A percentile compares a stretch with the other conserved stretches of the same genome.
phyloP scores from a whole-genome alignment of 2,888 invertebrate genomes.

The Caenorhabditis sp. region DNA sequence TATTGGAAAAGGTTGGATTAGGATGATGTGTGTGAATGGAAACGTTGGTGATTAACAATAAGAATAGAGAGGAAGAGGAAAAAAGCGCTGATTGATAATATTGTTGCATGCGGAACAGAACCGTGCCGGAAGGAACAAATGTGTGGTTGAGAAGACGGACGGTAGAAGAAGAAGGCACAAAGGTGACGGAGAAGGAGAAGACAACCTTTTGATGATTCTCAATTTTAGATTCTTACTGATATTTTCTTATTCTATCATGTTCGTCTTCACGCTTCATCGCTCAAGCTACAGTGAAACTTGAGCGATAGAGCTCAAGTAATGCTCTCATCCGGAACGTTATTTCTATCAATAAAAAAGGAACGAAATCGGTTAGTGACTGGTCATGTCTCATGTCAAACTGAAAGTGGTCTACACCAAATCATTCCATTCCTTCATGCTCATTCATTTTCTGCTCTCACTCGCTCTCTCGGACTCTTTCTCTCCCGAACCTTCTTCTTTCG shows the following conservation, averaged over 20 bases:
- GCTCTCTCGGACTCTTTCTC: background rate
- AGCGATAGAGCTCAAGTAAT: too few species aligned
- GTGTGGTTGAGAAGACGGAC: too few species aligned
- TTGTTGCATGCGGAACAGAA: constrained; percentile 6
- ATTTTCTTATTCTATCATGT: too few species aligned
- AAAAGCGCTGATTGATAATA: background rate
- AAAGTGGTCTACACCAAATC: background rate
- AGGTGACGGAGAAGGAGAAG: background rate
- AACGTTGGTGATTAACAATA: background rate
- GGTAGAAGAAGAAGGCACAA: constrained; percentile 9
- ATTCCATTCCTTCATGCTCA: background rate
- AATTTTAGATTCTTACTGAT: too few species aligned
- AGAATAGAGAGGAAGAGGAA: background rate
- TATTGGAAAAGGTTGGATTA: background rate
- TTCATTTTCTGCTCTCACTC: constrained; percentile 1
- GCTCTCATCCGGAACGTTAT: too few species aligned
- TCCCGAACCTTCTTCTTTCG: constrained; percentile 65
- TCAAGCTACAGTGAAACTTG: too few species aligned
- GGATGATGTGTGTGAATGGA: too few species aligned
- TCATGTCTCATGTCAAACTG: background rate
- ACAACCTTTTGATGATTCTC: background rate
- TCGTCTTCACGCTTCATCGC: too few species aligned
- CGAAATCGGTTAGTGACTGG: background rate
- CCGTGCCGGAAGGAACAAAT: constrained; percentile 13
- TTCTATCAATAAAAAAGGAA: background rate